Conservation (phyloP, 2,888 invertebrate genomes). For the Pterostichus madidus region DNA sequence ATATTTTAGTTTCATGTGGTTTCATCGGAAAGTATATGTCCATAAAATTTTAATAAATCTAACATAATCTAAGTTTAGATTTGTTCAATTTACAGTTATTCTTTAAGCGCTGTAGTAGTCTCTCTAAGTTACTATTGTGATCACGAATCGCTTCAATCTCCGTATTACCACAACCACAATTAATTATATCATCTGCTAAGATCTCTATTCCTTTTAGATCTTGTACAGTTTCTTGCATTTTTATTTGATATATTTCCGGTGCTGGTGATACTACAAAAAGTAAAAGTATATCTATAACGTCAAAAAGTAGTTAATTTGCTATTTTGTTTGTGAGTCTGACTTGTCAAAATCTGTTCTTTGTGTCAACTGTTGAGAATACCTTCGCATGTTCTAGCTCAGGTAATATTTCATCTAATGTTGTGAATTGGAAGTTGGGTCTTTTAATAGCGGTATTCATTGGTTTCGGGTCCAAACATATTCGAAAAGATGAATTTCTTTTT, state of each 20-base stretch:
- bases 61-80: too few species aligned
- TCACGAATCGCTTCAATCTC: too few species aligned
- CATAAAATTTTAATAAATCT: too few species aligned
- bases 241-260: not conserved
- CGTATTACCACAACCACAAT: too few species aligned
- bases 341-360: conserved; percentile 70
- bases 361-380: conserved; percentile 69
- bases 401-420: conserved; percentile 70
- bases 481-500: conserved; percentile 64
- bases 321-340: conserved; percentile 69
- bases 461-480: conserved; percentile 71
- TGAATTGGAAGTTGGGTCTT: conserved; percentile 69
- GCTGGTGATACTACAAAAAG: not conserved
- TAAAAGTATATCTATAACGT: conserved; percentile 68
- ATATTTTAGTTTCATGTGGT: too few species aligned
- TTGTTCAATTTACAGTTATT: too few species aligned
- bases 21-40: too few species aligned
- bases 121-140: too few species aligned
- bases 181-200: not conserved
- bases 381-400: conserved; percentile 69
- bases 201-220: not conserved
- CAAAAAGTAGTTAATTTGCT: conserved; percentile 70
- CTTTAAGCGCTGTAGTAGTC: too few species aligned
- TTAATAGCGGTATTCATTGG: conserved; percentile 70
- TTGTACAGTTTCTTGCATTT: not conserved